These are phyloP conservation scores for Agapostemon virescens DNA, from an alignment of 2,888 invertebrate genomes.

Conservation along the genomic window DNA sequence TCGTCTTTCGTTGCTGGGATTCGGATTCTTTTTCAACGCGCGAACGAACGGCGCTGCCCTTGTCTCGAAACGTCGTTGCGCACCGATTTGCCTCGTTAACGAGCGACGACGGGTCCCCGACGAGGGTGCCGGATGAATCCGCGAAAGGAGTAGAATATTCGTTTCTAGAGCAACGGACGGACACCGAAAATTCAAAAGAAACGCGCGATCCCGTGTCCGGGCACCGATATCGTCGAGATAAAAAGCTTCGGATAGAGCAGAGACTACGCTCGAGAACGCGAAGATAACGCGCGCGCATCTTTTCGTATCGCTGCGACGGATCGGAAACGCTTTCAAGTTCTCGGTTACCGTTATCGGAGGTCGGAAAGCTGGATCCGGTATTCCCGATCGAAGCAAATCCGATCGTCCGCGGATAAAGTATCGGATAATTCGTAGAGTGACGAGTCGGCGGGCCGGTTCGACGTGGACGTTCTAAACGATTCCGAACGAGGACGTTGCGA, in stretches of 20 bases:
- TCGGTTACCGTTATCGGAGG: conserved; percentile 4
- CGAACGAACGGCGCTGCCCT: no score
- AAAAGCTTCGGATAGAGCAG: neutral
- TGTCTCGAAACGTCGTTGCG: no score
- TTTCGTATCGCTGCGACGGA: neutral
- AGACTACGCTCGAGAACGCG: neutral
- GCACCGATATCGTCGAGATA: neutral
- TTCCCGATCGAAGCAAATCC: neutral
- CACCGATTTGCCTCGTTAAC: no score
- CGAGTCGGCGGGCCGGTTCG: neutral
- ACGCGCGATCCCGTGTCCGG: neutral
- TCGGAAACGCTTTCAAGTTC: neutral
- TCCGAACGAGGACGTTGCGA: conserved; percentile 24
- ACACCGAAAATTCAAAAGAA: neutral
- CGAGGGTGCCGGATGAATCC: neutral
- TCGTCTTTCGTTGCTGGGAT: no score
- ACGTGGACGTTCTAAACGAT: conserved; percentile 21
- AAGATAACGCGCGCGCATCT: neutral
- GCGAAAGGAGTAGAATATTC: neutral
- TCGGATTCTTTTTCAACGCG: no score
- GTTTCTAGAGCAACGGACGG: neutral
- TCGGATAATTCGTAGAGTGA: neutral
- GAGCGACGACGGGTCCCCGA: no score
- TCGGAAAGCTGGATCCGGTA: neutral
- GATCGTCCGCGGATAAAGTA: neutral